Evolutionary conservation across 2,888 invertebrate species (phyloP).

Genomic region (Acronicta alni): DNA sequence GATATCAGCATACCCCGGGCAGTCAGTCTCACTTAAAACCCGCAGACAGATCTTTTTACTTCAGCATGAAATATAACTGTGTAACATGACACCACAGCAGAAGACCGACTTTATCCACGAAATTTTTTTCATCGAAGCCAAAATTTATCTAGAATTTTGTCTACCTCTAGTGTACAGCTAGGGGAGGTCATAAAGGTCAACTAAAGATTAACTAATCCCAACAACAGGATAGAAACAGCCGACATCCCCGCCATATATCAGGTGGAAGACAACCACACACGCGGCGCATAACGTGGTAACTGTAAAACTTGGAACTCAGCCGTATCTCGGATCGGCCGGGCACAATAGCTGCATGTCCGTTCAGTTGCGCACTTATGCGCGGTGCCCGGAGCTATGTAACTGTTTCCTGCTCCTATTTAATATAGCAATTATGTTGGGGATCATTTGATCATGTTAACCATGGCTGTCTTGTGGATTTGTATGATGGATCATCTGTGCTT

Average conservation of each 20-base stretch:
- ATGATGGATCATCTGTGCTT: not conserved
- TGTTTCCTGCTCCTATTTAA: conserved; percentile 54
- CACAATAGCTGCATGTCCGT: conserved; percentile 64
- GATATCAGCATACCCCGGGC: too few relatives aligned
- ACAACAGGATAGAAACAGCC: conserved; percentile 33
- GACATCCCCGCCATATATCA: conserved; percentile 44
- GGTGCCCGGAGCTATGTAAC: conserved; percentile 58
- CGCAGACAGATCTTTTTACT: too few relatives aligned
- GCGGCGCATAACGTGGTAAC: conserved; percentile 57
- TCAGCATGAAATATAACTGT: too few relatives aligned
- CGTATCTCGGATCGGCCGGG: conserved; percentile 59
- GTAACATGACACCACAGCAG: too few relatives aligned
- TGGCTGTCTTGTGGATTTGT: not conserved
- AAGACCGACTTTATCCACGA: too few relatives aligned
- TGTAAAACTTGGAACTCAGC: conserved; percentile 59
- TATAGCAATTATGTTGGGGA: conserved; percentile 49
- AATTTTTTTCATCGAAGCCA: too few relatives aligned
- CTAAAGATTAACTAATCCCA: conserved; percentile 33
- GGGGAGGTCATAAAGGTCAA: not conserved
- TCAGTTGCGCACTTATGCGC: conserved; percentile 57
- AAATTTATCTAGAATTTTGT: too few relatives aligned
- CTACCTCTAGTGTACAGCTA: not conserved
- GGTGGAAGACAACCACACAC: conserved; percentile 51
- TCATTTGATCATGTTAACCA: conserved; percentile 40
- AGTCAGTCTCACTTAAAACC: too few relatives aligned